These are phyloP conservation scores for Brenthis ino DNA, from an alignment of 2,888 invertebrate species.

Conservation along the genomic window DNA sequence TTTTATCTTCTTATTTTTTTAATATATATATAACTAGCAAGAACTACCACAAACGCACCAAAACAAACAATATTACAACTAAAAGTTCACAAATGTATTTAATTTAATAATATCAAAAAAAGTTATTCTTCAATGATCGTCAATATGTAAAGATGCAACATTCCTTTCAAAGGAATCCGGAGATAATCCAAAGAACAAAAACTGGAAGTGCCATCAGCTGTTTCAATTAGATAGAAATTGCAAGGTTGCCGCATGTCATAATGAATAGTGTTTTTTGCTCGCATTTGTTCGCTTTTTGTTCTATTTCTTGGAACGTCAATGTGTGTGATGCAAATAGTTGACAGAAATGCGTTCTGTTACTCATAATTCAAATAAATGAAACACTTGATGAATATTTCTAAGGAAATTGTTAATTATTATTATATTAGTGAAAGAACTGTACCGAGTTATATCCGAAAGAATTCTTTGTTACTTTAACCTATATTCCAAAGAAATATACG, in stretches of 20 bases:
- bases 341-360: background rate
- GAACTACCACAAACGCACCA: too few species aligned
- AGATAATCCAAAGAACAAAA: conserved; percentile 16
- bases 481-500: too few species aligned
- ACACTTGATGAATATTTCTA: background rate
- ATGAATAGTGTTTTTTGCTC: conserved; percentile 4
- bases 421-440: background rate
- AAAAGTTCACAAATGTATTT: too few species aligned
- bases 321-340: conserved; percentile 5
- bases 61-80: too few species aligned
- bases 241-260: conserved; percentile 8
- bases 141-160: conserved; percentile 7
- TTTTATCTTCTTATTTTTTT: too few species aligned
- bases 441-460: background rate
- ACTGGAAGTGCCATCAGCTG: conserved; percentile 12
- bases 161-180: conserved; percentile 8
- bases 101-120: too few species aligned
- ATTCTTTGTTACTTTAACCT: background rate
- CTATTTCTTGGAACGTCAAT: conserved; percentile 11
- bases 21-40: too few species aligned
- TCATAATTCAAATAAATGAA: background rate
- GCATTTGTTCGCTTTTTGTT: conserved; percentile 3
- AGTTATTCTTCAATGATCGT: too few species aligned
- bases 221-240: conserved; percentile 17
- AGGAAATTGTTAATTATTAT: background rate